Evolutionary conservation across 2,797 vertebrate species (phyloP).

Genomic region (Pristis pectinata): DNA sequence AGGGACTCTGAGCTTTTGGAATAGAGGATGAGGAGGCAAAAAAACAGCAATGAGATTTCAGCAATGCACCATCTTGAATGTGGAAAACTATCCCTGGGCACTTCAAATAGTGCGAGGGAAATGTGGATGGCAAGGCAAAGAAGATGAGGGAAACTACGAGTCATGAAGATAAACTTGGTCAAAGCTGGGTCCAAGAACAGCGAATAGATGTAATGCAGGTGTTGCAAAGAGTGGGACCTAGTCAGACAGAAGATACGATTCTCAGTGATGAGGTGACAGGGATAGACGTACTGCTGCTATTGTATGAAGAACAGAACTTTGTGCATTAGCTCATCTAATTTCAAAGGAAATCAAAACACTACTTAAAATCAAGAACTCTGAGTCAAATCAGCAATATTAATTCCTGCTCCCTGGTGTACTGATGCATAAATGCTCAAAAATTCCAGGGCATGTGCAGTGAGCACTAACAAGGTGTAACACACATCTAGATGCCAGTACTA

Average conservation of each 20-base stretch:
- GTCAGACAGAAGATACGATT: neutral
- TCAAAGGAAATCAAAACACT: too few relatives aligned
- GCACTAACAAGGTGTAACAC: too few relatives aligned
- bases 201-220: neutral
- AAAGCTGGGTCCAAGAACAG: neutral
- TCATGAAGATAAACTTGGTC: neutral
- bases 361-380: too few relatives aligned
- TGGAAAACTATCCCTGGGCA: neutral
- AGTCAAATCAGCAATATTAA: too few relatives aligned
- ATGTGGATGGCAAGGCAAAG: neutral
- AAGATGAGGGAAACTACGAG: neutral
- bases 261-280: neutral
- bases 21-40: neutral
- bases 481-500: too few relatives aligned
- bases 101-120: neutral
- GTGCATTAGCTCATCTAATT: too few relatives aligned
- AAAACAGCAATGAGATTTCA: neutral
- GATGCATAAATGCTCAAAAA: too few relatives aligned
- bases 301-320: too few relatives aligned
- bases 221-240: neutral
- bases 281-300: neutral
- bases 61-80: too few relatives aligned
- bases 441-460: too few relatives aligned
- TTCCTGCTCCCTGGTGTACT: too few relatives aligned
- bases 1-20: neutral